phyloP scores from a whole-genome alignment of 92 coral and sea anemone species.

The Siderastrea radians region DNA sequence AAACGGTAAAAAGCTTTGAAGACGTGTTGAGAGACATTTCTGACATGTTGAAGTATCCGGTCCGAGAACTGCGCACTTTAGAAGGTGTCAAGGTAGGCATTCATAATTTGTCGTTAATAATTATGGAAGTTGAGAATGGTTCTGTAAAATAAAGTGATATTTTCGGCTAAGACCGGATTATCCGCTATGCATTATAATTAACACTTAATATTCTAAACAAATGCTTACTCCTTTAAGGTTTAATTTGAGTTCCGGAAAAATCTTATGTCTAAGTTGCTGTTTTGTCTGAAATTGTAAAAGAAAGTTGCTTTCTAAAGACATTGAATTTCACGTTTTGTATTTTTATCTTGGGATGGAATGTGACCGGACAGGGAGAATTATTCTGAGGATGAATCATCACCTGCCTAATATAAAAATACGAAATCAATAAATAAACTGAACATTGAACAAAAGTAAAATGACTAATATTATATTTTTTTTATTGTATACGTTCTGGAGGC shows the following conservation, averaged over 20 bases:
- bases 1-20: conserved; percentile 81
- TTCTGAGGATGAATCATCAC: neutral
- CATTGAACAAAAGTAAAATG: neutral
- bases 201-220: neutral
- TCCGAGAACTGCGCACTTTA: conserved; percentile 70
- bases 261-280: neutral
- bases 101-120: neutral
- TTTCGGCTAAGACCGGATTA: neutral
- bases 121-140: neutral
- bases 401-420: neutral
- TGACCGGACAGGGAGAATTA: too few relatives aligned
- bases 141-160: neutral
- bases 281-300: neutral
- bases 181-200: neutral
- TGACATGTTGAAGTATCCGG: conserved; percentile 81
- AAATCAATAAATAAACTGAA: neutral
- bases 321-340: neutral
- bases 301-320: neutral
- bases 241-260: neutral
- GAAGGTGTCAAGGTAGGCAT: conserved; percentile 73
- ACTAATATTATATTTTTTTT: neutral
- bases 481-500: neutral
- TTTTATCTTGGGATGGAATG: too few relatives aligned
- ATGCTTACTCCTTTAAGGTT: neutral
- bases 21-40: conserved; percentile 84